These are phyloP conservation scores for Cranoglanis bouderius DNA, from an alignment of 2,113 vertebrate species.

Conservation along the genomic window DNA sequence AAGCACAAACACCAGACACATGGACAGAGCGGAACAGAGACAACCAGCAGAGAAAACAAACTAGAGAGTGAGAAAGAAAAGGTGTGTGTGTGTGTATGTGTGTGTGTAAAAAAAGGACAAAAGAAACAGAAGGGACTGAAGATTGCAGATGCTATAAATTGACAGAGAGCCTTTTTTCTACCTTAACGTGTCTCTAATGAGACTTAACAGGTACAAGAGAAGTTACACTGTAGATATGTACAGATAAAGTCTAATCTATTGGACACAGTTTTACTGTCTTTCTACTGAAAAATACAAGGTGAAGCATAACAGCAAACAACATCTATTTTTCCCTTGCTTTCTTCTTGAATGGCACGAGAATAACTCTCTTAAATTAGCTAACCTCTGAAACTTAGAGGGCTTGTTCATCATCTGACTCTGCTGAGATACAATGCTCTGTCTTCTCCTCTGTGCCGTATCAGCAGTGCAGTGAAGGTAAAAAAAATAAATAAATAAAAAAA, in stretches of 20 bases:
- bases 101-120: not conserved
- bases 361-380: not conserved
- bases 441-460: not conserved
- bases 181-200: not conserved
- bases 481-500: no score
- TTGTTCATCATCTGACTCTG: not conserved
- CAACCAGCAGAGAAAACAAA: slow-evolving; percentile 37
- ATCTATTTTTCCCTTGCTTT: not conserved
- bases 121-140: not conserved
- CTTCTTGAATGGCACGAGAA: not conserved
- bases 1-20: slow-evolving; percentile 60
- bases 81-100: slow-evolving; percentile 25
- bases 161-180: not conserved
- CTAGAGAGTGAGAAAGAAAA: slow-evolving; percentile 30
- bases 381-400: not conserved
- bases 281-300: not conserved
- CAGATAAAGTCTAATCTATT: not conserved
- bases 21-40: slow-evolving; percentile 61
- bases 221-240: no score
- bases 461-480: not conserved
- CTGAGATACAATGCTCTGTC: not conserved
- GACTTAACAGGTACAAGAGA: not conserved
- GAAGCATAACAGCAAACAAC: not conserved
- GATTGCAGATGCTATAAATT: not conserved
- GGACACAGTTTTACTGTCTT: not conserved